These are phyloP conservation scores for Mongoloraphidia duomilia DNA, from an alignment of 2,888 invertebrate species.

Conservation along the genomic window DNA sequence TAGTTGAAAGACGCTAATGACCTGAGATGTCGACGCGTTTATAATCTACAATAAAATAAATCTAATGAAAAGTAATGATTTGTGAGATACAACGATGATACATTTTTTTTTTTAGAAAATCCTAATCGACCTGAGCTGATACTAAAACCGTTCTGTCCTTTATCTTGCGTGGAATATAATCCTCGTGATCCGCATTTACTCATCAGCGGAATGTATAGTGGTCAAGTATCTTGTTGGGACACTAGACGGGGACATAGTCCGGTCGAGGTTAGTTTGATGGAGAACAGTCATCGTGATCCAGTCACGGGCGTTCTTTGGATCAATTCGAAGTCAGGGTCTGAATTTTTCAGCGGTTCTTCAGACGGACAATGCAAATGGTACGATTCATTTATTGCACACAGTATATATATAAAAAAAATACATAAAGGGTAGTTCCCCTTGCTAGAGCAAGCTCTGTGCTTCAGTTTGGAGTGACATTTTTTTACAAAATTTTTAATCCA, in stretches of 20 bases:
- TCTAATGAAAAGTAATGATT: too few relatives aligned
- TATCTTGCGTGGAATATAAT: constrained; percentile 77
- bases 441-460: too few relatives aligned
- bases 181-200: constrained; percentile 68
- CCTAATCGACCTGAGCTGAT: constrained; percentile 70
- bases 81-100: background rate
- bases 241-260: constrained; percentile 70
- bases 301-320: constrained; percentile 82
- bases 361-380: constrained; percentile 81
- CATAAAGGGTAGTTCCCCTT: too few relatives aligned
- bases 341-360: constrained; percentile 85
- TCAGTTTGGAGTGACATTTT: background rate
- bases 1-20: too few relatives aligned
- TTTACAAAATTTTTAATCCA: background rate
- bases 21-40: too few relatives aligned
- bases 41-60: too few relatives aligned
- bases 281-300: constrained; percentile 77
- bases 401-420: too few relatives aligned
- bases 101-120: constrained; percentile 47
- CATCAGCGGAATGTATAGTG: constrained; percentile 63
- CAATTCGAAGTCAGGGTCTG: constrained; percentile 85
- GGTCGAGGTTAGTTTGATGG: constrained; percentile 48
- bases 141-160: constrained; percentile 60
- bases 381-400: background rate
- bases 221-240: constrained; percentile 76